Percentiles rank a stretch among this genome's conserved stretches.
Evolutionary conservation across 2,113 vertebrate species (phyloP).

Genomic region (Sorex araneus): DNA sequence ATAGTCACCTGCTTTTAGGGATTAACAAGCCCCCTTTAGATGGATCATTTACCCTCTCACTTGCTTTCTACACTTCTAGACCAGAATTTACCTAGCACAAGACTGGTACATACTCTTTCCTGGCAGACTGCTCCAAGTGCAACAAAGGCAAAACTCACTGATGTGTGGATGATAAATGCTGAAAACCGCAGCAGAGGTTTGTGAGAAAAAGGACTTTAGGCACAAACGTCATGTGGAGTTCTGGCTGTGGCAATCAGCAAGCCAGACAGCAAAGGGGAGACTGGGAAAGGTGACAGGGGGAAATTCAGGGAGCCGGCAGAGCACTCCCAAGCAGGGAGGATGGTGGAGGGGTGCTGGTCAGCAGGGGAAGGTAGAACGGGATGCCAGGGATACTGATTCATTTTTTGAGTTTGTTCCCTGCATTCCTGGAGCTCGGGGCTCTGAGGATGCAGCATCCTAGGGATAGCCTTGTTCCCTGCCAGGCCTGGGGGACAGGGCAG

Average conservation of each 20-base stretch:
- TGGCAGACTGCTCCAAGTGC: not conserved
- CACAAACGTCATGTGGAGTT: fast-evolving
- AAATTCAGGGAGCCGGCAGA: fast-evolving
- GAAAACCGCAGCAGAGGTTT: not conserved
- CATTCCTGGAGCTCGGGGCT: too few species aligned
- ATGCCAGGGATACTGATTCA: not conserved
- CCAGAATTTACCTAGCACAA: not conserved
- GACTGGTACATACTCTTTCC: not conserved
- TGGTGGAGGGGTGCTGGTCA: not conserved
- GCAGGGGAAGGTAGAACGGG: not conserved
- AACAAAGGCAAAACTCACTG: too few species aligned
- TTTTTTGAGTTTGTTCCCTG: not conserved
- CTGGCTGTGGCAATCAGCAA: not conserved
- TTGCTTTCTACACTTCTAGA: too few species aligned
- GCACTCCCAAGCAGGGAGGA: fast-evolving
- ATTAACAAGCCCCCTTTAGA: fast-evolving
- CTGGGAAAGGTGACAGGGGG: not conserved
- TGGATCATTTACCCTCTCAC: not conserved
- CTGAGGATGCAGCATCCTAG: not conserved
- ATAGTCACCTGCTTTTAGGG: fast-evolving
- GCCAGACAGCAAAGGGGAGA: fast-evolving
- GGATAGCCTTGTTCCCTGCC: not conserved
- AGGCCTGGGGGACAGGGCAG: not conserved
- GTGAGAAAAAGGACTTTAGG: not conserved
- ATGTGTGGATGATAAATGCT: too few species aligned